Base-by-base conservation (phyloP, 2,113 vertebrate species). In the Nanorana parkeri region DNA sequence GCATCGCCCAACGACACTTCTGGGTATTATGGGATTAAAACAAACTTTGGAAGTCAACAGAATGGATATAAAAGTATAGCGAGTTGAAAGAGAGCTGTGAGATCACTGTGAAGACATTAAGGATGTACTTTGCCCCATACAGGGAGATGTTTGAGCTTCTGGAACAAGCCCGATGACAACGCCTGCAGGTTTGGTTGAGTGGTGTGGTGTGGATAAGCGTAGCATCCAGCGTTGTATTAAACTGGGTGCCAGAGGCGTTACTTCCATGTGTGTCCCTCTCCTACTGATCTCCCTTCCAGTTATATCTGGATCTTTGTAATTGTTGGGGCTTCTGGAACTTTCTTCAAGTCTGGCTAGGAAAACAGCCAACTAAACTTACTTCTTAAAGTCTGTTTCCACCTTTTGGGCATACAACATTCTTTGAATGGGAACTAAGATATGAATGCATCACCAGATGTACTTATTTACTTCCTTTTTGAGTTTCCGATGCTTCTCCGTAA, bases 41-140 rank as follows among this genome's bases (percentile, higher is more conserved):
- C 60, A 17, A 81, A 81, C 17, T 64, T 80, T 72, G 16, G 21
- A 47, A 80, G 67, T 47, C 78, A 20, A 7, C 5, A 10, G n/a
- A 68, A 32, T 24, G 52, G 47, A 58, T 47, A n/a, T 3, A 28
- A 56, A 68, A 55, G 17, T 67, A 60, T n/a, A 72, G 36, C 51
- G 32, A 63, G 56, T 71, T 28, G 52, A 80, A 41, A 29, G 64
- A 61, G 24, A 81, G 41, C 15, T 21, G 54, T 75, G 69, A 23
- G 36, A 23, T 41, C 32, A 28, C 32, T 74, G 69, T 24, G 74
- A 67, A 75, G 61, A 29, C 61, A 56, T 82, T 75, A 64, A 73
- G 41, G 54, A 66, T 64, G 29, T 66, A 19, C 80, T 82, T 82
- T 82, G 69, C 69, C 69, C 80, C 80, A 82, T 82, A 75, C 61